phyloP scores from a whole-genome alignment of 2,113 vertebrate genomes.

The Boulengeromyrus knoepffleri region DNA sequence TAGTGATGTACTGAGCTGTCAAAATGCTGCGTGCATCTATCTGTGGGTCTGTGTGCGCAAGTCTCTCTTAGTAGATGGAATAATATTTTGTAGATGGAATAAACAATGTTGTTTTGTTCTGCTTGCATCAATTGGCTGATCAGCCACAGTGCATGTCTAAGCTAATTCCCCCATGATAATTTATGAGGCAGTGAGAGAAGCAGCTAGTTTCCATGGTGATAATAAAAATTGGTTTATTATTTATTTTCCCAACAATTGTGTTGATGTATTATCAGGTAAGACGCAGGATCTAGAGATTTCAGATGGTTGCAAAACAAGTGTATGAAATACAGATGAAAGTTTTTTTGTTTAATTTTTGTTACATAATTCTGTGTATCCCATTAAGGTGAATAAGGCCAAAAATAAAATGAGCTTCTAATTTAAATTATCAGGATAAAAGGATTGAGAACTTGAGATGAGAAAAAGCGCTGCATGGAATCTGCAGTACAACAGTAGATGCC shows the following conservation, averaged over 20 bases:
- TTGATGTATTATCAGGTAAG: background rate
- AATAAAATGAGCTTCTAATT: background rate
- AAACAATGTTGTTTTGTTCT: background rate
- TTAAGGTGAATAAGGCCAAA: background rate
- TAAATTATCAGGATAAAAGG: background rate
- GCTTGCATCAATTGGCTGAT: conserved; percentile 5
- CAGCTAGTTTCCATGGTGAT: conserved; percentile 6
- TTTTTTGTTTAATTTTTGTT: background rate
- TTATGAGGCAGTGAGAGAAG: background rate
- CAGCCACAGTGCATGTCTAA: background rate
- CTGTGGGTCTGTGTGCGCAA: background rate
- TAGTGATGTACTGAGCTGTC: background rate
- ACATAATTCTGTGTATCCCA: background rate
- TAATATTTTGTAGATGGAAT: background rate
- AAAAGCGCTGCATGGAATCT: background rate
- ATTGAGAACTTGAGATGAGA: background rate
- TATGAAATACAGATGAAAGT: background rate
- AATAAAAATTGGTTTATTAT: background rate
- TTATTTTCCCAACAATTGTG: background rate
- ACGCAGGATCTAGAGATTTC: background rate
- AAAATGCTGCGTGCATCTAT: background rate
- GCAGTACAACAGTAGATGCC: background rate
- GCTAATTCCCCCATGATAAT: background rate
- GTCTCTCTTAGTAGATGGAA: background rate
- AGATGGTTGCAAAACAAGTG: background rate